Base-by-base conservation (phyloP, 2,888 invertebrate species). In the Sesamia inferens region DNA sequence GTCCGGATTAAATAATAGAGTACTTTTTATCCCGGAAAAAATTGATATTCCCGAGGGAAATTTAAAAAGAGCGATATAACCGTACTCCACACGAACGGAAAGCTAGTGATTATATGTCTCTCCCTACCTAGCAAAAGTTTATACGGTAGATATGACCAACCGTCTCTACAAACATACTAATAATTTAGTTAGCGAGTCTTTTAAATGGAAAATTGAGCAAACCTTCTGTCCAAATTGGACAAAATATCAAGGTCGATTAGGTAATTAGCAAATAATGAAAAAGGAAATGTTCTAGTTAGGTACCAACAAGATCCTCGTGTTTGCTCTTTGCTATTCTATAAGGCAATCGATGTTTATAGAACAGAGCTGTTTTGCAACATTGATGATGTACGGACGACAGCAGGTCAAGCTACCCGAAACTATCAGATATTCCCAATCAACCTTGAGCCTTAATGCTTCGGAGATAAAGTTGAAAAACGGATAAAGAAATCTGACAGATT, bases 191-290 rank as follows among this genome's bases (percentile, higher is more conserved):
- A 22, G 31, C 5, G 58, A 39, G 4, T 51, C n/a, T 74, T 72
- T 24, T 31, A 67, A 59, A 76, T 54, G 14, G 22, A n/a, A 48
- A 19, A 68, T 48, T 75, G 48, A 48, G 63, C 54, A 54, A 59
- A 44, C 14, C 47, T 59, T 44, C 54, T 61, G 48, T 55, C 51
- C 44, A 51, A 62, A 65, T 72, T 55, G 31, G 65, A 31, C 42
- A 42, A 76, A 65, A 79, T 79, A 79, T 44, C 79, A 79, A 79
- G 74, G 64, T 66, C 14, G 11, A 47, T 58, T 71, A n/a, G n/a
- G 44, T 66, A 51, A 73, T 79, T 79, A 73, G 65, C 55, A 57
- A 77, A 57, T 51, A 42, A 66, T 74, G 55, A 74, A 75, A 80
- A 68, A 65, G 58, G 73, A 72, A 76, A 62, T 65, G 55, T 57